Evolutionary conservation across 2,113 vertebrate genomes (phyloP).

Genomic region (Cyanoderma ruficeps): DNA sequence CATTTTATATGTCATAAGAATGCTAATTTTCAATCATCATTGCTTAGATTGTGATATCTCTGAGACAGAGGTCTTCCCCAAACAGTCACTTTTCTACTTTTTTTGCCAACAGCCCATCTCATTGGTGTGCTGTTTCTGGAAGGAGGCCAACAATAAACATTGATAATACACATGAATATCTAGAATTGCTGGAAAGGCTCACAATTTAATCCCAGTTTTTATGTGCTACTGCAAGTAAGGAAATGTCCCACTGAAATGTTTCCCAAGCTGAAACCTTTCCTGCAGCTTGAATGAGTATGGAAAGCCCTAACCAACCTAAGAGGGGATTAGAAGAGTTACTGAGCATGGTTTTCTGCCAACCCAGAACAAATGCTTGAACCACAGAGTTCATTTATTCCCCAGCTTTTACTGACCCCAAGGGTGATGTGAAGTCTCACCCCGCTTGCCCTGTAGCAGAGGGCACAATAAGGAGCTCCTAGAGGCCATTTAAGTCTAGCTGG

Average conservation of each 20-base stretch:
- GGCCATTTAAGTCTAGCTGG: background rate
- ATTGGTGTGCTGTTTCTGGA: background rate
- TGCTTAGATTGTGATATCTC: background rate
- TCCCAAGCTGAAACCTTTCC: background rate
- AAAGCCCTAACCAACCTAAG: background rate
- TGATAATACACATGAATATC: background rate
- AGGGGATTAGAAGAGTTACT: background rate
- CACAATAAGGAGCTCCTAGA: background rate
- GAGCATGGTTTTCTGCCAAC: background rate
- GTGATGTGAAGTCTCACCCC: background rate
- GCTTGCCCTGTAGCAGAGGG: background rate
- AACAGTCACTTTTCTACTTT: background rate
- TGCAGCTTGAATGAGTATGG: background rate
- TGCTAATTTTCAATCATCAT: background rate
- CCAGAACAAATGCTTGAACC: background rate
- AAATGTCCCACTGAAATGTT: background rate
- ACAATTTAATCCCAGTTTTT: background rate
- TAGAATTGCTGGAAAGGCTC: background rate
- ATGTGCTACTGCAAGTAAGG: background rate
- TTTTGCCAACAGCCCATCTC: background rate
- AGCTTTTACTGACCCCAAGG: background rate
- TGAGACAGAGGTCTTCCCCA: background rate
- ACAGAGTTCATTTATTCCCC: background rate
- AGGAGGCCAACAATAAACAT: background rate
- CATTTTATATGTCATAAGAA: background rate